These are phyloP conservation scores for Ciconia nigra DNA, from an alignment of 2,797 vertebrate species.

Conservation along the genomic window DNA sequence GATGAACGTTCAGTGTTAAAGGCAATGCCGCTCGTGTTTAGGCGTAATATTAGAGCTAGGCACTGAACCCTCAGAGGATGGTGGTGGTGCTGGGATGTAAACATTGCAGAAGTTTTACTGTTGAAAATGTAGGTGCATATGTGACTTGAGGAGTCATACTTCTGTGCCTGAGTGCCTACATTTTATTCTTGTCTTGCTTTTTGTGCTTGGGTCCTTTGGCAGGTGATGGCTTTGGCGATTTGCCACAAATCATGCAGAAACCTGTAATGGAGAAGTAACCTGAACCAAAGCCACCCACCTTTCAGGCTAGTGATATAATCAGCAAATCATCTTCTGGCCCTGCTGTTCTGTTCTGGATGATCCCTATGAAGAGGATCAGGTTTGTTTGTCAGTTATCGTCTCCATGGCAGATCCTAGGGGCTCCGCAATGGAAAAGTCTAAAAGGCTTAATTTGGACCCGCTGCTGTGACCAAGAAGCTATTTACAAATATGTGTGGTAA, in stretches of 20 bases:
- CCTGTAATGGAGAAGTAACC: neutral
- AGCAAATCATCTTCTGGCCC: neutral
- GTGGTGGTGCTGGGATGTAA: neutral
- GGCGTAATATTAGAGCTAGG: neutral
- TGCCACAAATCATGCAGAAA: neutral
- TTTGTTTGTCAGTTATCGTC: neutral
- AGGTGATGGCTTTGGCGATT: neutral
- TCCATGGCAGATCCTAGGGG: neutral
- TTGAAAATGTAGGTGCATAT: rapidly evolving
- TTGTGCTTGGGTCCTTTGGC: neutral
- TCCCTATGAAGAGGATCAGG: neutral
- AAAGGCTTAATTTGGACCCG: neutral
- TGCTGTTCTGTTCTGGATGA: neutral
- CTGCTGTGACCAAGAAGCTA: neutral
- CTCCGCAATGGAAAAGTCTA: neutral
- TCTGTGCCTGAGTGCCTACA: neutral
- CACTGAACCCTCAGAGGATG: neutral
- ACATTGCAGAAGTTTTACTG: neutral
- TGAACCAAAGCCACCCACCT: neutral
- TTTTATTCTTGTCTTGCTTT: neutral
- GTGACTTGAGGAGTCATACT: neutral
- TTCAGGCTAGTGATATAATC: neutral
- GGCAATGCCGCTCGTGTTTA: rapidly evolving
- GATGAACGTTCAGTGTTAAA: neutral
- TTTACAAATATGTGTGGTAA: neutral